Percentiles rank a stretch among this genome's conserved stretches.
phyloP scores from a whole-genome alignment of 2,797 vertebrate species.

The Myoxocephalus aenaeus region DNA sequence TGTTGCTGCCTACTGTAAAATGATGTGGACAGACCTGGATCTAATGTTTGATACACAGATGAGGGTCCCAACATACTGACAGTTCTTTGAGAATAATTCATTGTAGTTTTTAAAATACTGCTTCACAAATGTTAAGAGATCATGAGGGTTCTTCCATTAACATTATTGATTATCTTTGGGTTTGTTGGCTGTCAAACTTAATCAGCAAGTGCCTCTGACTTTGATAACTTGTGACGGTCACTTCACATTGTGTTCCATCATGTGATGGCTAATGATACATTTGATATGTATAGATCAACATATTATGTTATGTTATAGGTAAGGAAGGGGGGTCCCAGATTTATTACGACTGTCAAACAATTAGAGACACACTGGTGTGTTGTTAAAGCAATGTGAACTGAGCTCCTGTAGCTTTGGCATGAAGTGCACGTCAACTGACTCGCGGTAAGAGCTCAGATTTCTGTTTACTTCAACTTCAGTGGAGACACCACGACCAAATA shows the following conservation, averaged over 20 bases:
- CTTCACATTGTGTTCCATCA: neutral
- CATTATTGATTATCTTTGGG: neutral
- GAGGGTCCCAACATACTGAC: neutral
- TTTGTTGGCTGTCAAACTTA: neutral
- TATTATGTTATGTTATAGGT: no score
- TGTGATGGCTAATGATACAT: neutral
- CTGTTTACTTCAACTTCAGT: slow-evolving; percentile 78
- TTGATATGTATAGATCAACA: no score
- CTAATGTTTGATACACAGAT: neutral
- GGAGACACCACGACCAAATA: slow-evolving; percentile 21
- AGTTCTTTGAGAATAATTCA: neutral
- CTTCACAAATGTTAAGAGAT: neutral
- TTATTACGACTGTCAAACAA: neutral
- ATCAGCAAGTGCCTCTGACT: neutral
- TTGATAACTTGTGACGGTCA: neutral
- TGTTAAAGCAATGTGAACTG: slow-evolving; percentile 61
- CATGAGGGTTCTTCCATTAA: neutral
- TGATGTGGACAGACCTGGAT: neutral
- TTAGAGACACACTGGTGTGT: slow-evolving; percentile 6
- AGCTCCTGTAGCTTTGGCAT: slow-evolving; percentile 63
- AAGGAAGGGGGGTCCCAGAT: neutral
- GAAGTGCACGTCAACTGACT: slow-evolving; percentile 73
- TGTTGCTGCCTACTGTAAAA: slow-evolving; percentile 24
- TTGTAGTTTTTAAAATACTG: neutral
- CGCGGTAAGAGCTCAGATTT: slow-evolving; percentile 70